Conservation (phyloP, 2,888 invertebrate genomes). For the Priocnemis perturbator region DNA sequence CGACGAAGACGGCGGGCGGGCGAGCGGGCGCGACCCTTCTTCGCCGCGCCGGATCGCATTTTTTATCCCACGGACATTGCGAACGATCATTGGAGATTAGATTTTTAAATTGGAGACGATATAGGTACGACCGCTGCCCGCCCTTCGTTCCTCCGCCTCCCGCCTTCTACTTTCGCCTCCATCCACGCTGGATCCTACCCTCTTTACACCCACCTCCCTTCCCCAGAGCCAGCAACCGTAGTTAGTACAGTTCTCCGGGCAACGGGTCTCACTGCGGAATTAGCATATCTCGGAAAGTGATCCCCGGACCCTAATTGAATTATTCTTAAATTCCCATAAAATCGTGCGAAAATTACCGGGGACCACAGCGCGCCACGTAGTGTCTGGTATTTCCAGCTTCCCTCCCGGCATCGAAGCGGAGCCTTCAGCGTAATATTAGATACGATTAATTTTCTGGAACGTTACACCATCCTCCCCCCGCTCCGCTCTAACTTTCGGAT, state of each 20-base stretch:
- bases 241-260: slow-evolving; percentile 49
- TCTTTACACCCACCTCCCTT: slow-evolving; percentile 12
- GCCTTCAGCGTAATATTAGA: slow-evolving; percentile 59
- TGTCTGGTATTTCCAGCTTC: slow-evolving; percentile 26
- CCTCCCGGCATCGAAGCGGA: slow-evolving; percentile 9
- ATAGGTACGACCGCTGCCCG: slow-evolving; percentile 49
- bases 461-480: slow-evolving; percentile 57
- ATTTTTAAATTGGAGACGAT: slow-evolving; percentile 74
- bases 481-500: background rate
- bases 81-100: slow-evolving; percentile 75
- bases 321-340: slow-evolving; percentile 76
- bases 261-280: slow-evolving; percentile 62
- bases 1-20: slow-evolving; percentile 17
- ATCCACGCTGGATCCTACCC: slow-evolving; percentile 9
- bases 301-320: slow-evolving; percentile 75
- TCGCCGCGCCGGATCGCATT: slow-evolving; percentile 53
- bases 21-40: slow-evolving; percentile 12
- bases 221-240: slow-evolving; percentile 29
- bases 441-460: slow-evolving; percentile 73
- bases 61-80: slow-evolving; percentile 62
- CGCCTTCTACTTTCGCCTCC: slow-evolving; percentile 9
- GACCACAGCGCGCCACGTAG: slow-evolving; percentile 39
- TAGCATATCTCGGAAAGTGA: slow-evolving; percentile 75
- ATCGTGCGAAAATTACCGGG: slow-evolving; percentile 73
- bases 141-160: slow-evolving; percentile 23